Evolutionary conservation across 2,797 vertebrate genomes (phyloP).

Genomic region (Heteromormyrus szaboi): DNA sequence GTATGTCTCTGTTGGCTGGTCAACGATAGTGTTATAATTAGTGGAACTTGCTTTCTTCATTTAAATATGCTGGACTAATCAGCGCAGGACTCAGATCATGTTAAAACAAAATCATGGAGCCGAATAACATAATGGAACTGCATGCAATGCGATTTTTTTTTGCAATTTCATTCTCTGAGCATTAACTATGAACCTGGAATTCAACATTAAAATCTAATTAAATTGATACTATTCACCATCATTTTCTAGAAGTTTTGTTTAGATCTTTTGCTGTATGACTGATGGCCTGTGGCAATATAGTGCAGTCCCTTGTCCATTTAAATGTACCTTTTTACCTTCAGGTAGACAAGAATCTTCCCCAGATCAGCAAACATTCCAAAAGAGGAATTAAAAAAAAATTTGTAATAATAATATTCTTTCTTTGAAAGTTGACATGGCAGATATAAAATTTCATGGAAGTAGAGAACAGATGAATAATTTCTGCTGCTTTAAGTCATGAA

Average conservation of each 20-base stretch:
- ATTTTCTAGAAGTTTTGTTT: background rate
- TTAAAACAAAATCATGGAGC: background rate
- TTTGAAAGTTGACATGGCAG: background rate
- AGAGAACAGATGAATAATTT: background rate
- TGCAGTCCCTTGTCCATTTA: background rate
- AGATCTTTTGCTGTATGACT: background rate
- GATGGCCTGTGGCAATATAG: background rate
- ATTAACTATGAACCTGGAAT: background rate
- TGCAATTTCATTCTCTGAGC: background rate
- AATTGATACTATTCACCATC: background rate
- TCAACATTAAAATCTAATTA: background rate
- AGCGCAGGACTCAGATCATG: background rate
- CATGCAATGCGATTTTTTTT: background rate
- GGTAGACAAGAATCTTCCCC: background rate
- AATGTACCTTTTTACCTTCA: background rate
- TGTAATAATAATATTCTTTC: background rate
- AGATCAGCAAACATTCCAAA: background rate
- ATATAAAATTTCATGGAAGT: background rate
- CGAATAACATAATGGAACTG: background rate
- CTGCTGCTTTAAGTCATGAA: background rate
- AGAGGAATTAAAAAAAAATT: background rate
- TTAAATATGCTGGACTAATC: background rate
- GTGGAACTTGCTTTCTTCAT: slow-evolving; percentile 16
- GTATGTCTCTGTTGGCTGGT: background rate
- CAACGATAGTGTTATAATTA: slow-evolving; percentile 4